Base-by-base conservation (phyloP, 2,797 vertebrate species). In the Trachurus trachurus region DNA sequence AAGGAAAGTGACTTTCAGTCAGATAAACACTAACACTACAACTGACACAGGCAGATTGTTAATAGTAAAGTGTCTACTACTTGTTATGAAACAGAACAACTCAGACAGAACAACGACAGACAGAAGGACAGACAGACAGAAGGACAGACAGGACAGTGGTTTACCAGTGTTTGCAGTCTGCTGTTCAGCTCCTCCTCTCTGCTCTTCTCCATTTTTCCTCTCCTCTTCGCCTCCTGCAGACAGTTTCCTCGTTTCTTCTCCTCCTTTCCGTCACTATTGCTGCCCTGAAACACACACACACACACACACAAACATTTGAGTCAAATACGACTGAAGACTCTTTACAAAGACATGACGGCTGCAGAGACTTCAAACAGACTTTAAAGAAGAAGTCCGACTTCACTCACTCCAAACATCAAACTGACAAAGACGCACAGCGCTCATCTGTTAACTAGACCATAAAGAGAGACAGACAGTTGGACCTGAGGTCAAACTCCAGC, bases 221-320 rank as follows among this genome's bases (percentile, higher is more conserved):
- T 91, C 77, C 82, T 92, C 87, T 91, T 92, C 26, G 16, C 81
- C 82, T 90, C 87, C 84, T 91, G 87, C 60, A 91, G 69, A 7
- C 45, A 44, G n/a, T 52, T 34, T 42, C 78, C 85, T 87, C 75
- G 86, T 89, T 63, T 88, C 49, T 70, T 87, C 34, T 79, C 45
- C 45, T 81, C 26, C 16, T 52, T 47, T 42, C 13, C 81, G 62
- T 66, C 67, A 15, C 60, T 39, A 62, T 76, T 68, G 74, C 71
- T 12, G 47, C 53, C 34, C 88, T 88, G 71, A 40, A 69, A 60
- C 26, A 26, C 26, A 26, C 26, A 26, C 26, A 26, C 26, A 26
- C 26, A 26, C 63, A 34, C 50, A 81, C 61, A 74, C 5, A 77
- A 13, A 21, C 54, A 15, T 54, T 5, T 65, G 5, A 8, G 2